Percentiles rank a stretch among this genome's conserved stretches.
These are phyloP conservation scores for Enoplosus armatus DNA, from an alignment of 2,797 vertebrate genomes.

Conservation along the genomic window DNA sequence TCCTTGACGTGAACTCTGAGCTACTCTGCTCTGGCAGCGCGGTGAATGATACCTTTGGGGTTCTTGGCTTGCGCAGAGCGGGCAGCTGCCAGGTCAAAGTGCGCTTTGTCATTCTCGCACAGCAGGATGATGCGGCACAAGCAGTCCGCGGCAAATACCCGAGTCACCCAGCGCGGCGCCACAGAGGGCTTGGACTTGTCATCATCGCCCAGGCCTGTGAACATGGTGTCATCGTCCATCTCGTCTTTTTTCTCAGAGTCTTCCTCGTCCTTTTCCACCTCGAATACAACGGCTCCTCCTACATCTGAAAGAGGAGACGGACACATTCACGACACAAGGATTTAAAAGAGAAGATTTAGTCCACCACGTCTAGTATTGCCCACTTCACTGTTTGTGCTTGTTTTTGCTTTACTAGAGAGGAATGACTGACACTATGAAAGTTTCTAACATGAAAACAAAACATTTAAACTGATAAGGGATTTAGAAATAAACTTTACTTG, in stretches of 20 bases:
- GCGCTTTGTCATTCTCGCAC: constrained; percentile 94
- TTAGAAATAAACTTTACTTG: neutral
- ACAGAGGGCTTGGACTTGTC: constrained; percentile 97
- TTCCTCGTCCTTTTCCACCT: constrained; percentile 94
- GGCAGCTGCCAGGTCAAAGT: constrained; percentile 95
- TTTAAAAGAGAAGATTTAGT: constrained; percentile 2
- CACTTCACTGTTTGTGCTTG: neutral
- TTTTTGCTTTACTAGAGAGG: neutral
- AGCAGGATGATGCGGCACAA: constrained; percentile 95
- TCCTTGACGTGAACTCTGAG: constrained; percentile 9
- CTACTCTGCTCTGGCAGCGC: constrained; percentile 9
- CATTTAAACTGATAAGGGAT: neutral
- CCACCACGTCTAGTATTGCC: neutral
- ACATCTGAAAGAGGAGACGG: constrained; percentile 84
- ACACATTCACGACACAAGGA: neutral
- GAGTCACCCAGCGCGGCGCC: constrained; percentile 97
- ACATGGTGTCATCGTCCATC: constrained; percentile 99
- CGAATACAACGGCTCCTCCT: constrained; percentile 87
- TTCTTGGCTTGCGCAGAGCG: constrained; percentile 91
- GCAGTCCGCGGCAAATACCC: constrained; percentile 97
- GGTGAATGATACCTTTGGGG: constrained; percentile 88
- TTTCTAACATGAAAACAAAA: neutral
- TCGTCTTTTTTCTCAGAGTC: constrained; percentile 97
- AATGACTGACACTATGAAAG: neutral
- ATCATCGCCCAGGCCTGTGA: constrained; percentile 95